Percentiles rank a stretch among this genome's conserved stretches.
phyloP scores from a whole-genome alignment of 2,888 invertebrate species.

The Hymenopus coronatus region DNA sequence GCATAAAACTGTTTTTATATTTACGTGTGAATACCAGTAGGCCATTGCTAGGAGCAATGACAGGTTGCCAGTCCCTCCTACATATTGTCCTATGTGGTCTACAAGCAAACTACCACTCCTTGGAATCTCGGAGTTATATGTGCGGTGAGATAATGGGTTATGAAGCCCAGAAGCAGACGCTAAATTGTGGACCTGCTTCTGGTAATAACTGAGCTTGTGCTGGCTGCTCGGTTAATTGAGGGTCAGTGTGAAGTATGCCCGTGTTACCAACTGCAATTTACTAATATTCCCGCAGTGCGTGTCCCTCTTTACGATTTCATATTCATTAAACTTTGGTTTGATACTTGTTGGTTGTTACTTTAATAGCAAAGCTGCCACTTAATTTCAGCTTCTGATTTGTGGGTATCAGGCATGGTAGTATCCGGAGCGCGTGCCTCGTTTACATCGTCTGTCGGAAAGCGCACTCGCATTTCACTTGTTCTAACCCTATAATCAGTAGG shows the following conservation, averaged over 20 bases:
- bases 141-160: neutral
- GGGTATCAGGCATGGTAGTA: neutral
- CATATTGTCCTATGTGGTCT: neutral
- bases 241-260: neutral
- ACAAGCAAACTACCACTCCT: neutral
- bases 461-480: neutral
- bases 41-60: neutral
- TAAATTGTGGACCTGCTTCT: neutral
- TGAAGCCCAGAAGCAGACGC: neutral
- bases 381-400: neutral
- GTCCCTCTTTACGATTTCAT: neutral
- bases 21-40: neutral
- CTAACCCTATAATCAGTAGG: neutral
- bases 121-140: neutral
- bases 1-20: neutral
- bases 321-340: neutral
- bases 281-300: neutral
- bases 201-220: neutral
- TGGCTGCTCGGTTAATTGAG: neutral
- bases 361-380: neutral
- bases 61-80: neutral
- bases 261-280: neutral
- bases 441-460: neutral
- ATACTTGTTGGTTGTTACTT: neutral
- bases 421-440: neutral